Evolutionary conservation across 2,888 invertebrate genomes (phyloP).

Genomic region (Ormyrus nitidulus): DNA sequence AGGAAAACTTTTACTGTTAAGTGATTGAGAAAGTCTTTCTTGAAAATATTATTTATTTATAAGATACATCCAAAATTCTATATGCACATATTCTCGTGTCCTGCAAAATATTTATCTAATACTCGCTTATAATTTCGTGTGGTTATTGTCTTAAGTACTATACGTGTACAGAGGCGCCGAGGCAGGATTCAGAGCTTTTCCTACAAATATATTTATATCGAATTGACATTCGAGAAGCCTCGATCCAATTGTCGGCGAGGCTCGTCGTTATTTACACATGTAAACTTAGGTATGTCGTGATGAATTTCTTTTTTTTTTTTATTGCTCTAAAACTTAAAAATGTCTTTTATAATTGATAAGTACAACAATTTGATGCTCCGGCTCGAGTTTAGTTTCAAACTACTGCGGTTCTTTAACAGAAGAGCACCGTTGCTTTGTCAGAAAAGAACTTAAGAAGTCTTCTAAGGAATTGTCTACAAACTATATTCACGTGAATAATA

Average conservation of each 20-base stretch:
- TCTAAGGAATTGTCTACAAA: slow-evolving; percentile 32
- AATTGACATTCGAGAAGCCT: slow-evolving; percentile 35
- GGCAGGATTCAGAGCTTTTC: slow-evolving; percentile 39
- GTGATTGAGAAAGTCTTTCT: slow-evolving; percentile 26
- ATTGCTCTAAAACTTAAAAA: slow-evolving; percentile 41
- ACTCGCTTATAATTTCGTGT: slow-evolving; percentile 55
- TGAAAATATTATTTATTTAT: slow-evolving; percentile 57
- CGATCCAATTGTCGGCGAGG: slow-evolving; percentile 26
- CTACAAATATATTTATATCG: slow-evolving; percentile 29
- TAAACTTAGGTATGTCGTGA: slow-evolving; percentile 50
- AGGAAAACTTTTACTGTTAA: not conserved
- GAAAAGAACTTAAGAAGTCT: slow-evolving; percentile 30
- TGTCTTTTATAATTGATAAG: slow-evolving; percentile 45
- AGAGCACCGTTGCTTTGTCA: slow-evolving; percentile 22
- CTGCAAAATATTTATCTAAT: slow-evolving; percentile 57
- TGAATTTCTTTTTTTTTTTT: slow-evolving; percentile 25
- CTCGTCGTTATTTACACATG: slow-evolving; percentile 50
- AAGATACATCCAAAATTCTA: slow-evolving; percentile 57
- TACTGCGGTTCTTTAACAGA: not conserved
- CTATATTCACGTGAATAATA: slow-evolving; percentile 50
- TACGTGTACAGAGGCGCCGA: slow-evolving; percentile 45
- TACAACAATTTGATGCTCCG: slow-evolving; percentile 47
- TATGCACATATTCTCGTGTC: slow-evolving; percentile 49
- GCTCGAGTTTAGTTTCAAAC: slow-evolving; percentile 18
- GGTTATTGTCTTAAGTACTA: slow-evolving; percentile 56